phyloP scores from a whole-genome alignment of 1,140 invertebrate species.

The Drosophila pseudoobscura region DNA sequence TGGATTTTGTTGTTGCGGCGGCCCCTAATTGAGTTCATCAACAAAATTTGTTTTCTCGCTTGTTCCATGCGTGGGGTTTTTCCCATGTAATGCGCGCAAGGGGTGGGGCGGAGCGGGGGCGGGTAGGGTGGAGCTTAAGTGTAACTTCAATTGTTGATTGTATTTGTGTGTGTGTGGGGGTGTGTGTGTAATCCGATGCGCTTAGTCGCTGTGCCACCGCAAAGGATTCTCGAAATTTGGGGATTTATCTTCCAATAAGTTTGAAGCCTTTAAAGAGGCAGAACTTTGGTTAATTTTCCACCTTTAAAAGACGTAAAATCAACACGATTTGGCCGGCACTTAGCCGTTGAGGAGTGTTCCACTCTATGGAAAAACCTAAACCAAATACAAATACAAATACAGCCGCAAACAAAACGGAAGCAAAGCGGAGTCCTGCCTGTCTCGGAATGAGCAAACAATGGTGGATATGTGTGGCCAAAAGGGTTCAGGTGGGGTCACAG shows the following conservation, averaged over 20 bases:
- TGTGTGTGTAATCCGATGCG: conserved; percentile 33
- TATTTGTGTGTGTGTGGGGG: conserved; percentile 50
- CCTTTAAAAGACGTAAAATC: conserved; percentile 29
- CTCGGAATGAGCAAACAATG: conserved; percentile 58
- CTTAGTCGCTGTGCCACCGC: background rate
- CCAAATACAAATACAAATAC: conserved; percentile 28
- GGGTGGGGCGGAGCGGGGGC: background rate
- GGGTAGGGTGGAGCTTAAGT: conserved; percentile 43
- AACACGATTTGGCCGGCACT: conserved; percentile 25
- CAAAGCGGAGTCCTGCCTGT: conserved; percentile 56
- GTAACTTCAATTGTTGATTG: conserved; percentile 60
- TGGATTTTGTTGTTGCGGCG: conserved; percentile 31
- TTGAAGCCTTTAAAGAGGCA: too few relatives aligned
- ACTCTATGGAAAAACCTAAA: background rate
- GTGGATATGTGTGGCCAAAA: conserved; percentile 32
- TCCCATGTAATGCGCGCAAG: conserved; percentile 57
- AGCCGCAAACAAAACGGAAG: conserved; percentile 53
- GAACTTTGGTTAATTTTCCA: background rate
- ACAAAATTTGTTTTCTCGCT: conserved; percentile 51
- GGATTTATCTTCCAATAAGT: too few relatives aligned
- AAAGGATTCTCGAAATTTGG: conserved; percentile 42
- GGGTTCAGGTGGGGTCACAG: conserved; percentile 53
- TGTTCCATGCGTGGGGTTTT: background rate
- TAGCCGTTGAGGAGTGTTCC: conserved; percentile 7
- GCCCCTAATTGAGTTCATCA: conserved; percentile 72